Conservation (phyloP, 2,113 vertebrate genomes). For the Mugil cephalus region DNA sequence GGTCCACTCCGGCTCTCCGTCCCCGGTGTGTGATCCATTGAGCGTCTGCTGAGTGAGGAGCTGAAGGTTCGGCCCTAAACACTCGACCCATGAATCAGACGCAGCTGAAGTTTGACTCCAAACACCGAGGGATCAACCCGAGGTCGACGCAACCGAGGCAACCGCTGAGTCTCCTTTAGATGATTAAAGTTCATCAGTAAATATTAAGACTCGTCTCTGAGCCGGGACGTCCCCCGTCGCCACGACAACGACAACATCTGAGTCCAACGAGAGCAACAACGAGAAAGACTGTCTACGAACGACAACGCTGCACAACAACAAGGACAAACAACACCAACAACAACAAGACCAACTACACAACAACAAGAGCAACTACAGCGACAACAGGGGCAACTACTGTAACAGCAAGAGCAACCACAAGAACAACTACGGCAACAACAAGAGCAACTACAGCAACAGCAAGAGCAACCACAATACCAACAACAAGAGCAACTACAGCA, state of each 20-base stretch:
- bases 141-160: constrained; percentile 33
- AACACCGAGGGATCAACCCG: constrained; percentile 67
- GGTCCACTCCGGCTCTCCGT: constrained; percentile 12
- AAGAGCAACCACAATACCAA: too few species aligned
- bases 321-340: too few species aligned
- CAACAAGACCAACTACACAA: too few species aligned
- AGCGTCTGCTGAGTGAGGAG: constrained; percentile 40
- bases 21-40: constrained; percentile 60
- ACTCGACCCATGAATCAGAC: constrained; percentile 63
- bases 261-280: constrained; percentile 1
- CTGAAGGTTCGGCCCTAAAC: constrained; percentile 57
- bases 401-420: too few species aligned
- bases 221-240: background rate
- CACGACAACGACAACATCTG: constrained; percentile 19
- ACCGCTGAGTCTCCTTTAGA: constrained; percentile 46
- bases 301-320: too few species aligned
- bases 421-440: too few species aligned
- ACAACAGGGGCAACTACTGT: too few species aligned
- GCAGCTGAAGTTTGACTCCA: constrained; percentile 65
- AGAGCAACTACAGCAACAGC: too few species aligned
- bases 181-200: constrained; percentile 59
- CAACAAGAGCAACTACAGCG: too few species aligned
- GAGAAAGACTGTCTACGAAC: too few species aligned
- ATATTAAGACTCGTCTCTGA: constrained; percentile 61
- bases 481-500: too few species aligned